These are phyloP conservation scores for Erythrolamprus reginae DNA, from an alignment of 2,113 vertebrate species.

Conservation along the genomic window DNA sequence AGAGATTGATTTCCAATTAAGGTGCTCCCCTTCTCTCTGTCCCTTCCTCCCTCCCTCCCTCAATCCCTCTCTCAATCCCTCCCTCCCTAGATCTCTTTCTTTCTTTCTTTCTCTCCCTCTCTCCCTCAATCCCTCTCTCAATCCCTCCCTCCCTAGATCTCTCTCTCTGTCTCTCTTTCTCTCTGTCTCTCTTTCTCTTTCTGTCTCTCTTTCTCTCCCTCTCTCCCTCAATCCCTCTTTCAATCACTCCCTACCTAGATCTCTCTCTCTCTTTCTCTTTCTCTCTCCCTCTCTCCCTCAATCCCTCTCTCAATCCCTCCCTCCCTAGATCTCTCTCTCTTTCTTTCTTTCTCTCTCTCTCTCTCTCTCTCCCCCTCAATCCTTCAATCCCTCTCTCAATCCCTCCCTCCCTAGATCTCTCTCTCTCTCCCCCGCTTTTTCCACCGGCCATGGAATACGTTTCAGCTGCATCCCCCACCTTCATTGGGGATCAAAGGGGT, in stretches of 20 bases:
- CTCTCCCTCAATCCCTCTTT: not conserved
- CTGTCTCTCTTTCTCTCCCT: not conserved
- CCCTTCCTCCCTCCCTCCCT: too few species aligned
- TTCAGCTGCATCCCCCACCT: conserved; percentile 11
- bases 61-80: not conserved
- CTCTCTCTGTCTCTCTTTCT: too few species aligned
- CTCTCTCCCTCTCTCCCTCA: too few species aligned
- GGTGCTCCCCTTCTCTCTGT: not conserved
- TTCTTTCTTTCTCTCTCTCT: too few species aligned
- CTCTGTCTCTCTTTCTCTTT: not conserved
- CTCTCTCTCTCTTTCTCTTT: not conserved
- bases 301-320: too few species aligned
- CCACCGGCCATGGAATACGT: conserved; percentile 16
- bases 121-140: not conserved
- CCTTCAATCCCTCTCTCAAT: not conserved
- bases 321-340: too few species aligned
- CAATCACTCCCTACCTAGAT: too few species aligned
- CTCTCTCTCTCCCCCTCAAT: not conserved
- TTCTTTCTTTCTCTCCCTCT: not conserved
- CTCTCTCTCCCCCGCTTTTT: not conserved
- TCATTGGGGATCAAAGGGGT: not conserved
- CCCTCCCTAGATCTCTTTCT: not conserved
- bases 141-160: not conserved
- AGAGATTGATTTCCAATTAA: conserved; percentile 3
- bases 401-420: not conserved